A percentile compares a stretch with the other conserved stretches of the same genome.
phyloP scores from a whole-genome alignment of 2,797 vertebrate genomes.

The Pyrocephalus nanus region DNA sequence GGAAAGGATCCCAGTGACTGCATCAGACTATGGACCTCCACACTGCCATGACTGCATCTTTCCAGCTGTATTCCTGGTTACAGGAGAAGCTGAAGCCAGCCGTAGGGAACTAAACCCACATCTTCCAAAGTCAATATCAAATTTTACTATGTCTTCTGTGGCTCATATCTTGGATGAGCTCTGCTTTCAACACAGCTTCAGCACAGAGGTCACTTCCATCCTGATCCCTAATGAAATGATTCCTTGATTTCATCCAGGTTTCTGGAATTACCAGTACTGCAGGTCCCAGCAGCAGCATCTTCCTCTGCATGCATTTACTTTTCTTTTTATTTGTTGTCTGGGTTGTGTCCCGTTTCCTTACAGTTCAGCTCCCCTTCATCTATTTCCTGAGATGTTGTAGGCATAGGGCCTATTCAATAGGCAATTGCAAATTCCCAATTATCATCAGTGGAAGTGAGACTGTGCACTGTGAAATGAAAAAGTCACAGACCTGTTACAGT shows the following conservation, averaged over 20 bases:
- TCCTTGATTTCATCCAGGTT: not conserved
- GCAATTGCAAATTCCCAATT: not conserved
- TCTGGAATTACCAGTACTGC: not conserved
- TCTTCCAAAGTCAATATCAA: not conserved
- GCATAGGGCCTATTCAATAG: not conserved
- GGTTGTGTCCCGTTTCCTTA: not conserved
- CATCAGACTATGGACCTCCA: not conserved
- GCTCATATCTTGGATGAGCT: not conserved
- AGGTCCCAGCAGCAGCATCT: not conserved
- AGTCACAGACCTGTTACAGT: conserved; percentile 23
- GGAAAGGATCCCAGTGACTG: not conserved
- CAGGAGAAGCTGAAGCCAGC: not conserved
- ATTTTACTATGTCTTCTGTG: not conserved
- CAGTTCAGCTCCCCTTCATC: not conserved
- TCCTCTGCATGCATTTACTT: not conserved
- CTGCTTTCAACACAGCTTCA: not conserved
- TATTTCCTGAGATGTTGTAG: not conserved
- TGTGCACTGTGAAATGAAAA: conserved; percentile 46
- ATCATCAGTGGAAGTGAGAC: not conserved
- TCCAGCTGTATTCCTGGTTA: not conserved
- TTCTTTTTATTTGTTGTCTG: not conserved
- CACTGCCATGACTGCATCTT: not conserved
- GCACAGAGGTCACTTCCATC: not conserved
- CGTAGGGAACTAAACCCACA: not conserved
- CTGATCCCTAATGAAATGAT: not conserved